phyloP scores from a whole-genome alignment of 2,888 invertebrate genomes.

The Rotaria macrura region DNA sequence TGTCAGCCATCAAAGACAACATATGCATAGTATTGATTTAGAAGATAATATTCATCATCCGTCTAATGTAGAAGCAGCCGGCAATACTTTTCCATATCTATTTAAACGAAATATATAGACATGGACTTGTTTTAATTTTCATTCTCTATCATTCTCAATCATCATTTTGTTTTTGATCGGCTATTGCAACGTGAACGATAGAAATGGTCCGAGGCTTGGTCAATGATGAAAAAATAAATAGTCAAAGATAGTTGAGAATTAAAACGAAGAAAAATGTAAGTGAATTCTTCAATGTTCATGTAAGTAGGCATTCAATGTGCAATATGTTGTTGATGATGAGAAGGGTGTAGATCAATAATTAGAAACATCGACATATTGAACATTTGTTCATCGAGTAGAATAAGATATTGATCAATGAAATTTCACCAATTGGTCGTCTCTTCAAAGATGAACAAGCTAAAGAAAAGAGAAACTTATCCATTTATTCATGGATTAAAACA shows the following conservation, averaged over 20 bases:
- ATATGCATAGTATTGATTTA: not conserved
- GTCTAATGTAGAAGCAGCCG: not conserved
- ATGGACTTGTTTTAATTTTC: not conserved
- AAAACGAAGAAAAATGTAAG: no score
- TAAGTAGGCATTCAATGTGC: not conserved
- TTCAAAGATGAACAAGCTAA: not conserved
- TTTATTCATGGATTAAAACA: not conserved
- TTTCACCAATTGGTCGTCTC: not conserved
- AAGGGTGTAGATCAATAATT: not conserved
- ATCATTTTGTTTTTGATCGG: not conserved
- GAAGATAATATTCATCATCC: not conserved
- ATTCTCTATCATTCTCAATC: not conserved
- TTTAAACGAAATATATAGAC: not conserved
- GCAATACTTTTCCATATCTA: not conserved
- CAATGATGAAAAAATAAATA: not conserved
- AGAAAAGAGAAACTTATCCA: not conserved
- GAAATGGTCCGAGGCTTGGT: not conserved
- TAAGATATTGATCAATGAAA: not conserved
- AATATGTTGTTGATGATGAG: conserved; percentile 20
- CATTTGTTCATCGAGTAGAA: not conserved
- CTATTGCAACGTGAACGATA: not conserved
- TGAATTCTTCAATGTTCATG: no score
- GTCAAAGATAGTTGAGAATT: not conserved
- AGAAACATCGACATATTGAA: not conserved
- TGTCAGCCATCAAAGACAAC: not conserved